These are phyloP conservation scores for Ammodytes marinus DNA, from an alignment of 2,113 vertebrate genomes.

Conservation along the genomic window DNA sequence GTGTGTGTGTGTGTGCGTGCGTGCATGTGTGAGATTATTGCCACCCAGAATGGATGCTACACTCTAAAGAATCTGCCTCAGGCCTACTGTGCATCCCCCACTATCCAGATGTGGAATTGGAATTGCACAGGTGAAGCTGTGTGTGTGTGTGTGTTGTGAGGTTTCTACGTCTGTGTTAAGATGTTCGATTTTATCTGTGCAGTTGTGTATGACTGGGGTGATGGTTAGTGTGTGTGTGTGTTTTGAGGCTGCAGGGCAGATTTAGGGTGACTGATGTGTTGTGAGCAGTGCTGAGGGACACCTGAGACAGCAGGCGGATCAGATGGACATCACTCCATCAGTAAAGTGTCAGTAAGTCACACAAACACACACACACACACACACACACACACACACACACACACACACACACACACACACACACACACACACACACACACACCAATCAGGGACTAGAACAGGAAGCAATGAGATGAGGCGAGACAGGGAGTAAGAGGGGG, in stretches of 20 bases:
- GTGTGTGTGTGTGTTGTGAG: constrained; percentile 7
- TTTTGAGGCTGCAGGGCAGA: constrained; percentile 85
- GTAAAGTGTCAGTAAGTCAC: constrained; percentile 56
- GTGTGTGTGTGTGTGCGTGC: constrained; percentile 13
- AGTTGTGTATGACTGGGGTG: constrained; percentile 62
- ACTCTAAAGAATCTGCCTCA: constrained; percentile 72
- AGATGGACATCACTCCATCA: constrained; percentile 76
- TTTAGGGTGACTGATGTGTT: constrained; percentile 85
- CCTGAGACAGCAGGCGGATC: constrained; percentile 73
- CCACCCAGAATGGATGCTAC: constrained; percentile 79
- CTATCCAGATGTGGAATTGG: constrained; percentile 37
- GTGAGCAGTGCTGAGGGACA: constrained; percentile 77
- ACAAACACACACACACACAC: not conserved
- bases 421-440: constrained; percentile 22
- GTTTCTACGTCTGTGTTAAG: constrained; percentile 51
- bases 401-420: constrained; percentile 35
- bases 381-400: constrained; percentile 17
- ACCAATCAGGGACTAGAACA: constrained; percentile 37
- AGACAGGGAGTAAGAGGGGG: constrained; percentile 19
- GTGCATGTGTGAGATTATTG: constrained; percentile 35
- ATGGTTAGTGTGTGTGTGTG: constrained; percentile 63
- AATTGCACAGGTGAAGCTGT: constrained; percentile 17
- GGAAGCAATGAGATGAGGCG: constrained; percentile 47
- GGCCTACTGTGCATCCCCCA: constrained; percentile 45
- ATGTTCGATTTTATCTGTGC: constrained; percentile 73